Percentiles rank a stretch among this genome's conserved stretches.
phyloP scores from a whole-genome alignment of 2,113 vertebrate genomes.

The Himantopus leucocephalus region DNA sequence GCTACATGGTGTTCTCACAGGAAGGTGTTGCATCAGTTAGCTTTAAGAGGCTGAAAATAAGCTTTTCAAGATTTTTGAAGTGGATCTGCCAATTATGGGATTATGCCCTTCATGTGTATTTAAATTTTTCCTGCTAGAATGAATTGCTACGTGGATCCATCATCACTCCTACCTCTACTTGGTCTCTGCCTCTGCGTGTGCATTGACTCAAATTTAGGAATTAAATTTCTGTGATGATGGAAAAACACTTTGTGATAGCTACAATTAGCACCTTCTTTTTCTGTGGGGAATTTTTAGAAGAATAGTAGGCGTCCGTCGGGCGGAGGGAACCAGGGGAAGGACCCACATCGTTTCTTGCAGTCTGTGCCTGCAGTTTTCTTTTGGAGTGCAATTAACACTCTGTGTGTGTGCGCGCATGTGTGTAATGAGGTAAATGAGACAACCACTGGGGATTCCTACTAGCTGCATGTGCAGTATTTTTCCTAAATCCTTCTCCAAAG shows the following conservation, averaged over 20 bases:
- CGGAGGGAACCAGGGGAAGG: conserved; percentile 18
- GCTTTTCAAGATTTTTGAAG: not conserved
- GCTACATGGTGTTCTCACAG: not conserved
- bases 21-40: not conserved
- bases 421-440: conserved; percentile 43
- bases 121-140: not conserved
- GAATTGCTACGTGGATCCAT: not conserved
- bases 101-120: not conserved
- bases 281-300: conserved; percentile 40
- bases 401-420: not conserved
- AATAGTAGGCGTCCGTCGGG: not conserved
- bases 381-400: conserved; percentile 46
- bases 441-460: conserved; percentile 25
- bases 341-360: conserved; percentile 11
- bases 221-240: not conserved
- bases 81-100: not conserved
- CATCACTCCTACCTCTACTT: conserved; percentile 25
- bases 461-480: conserved; percentile 31
- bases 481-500: conserved; percentile 23
- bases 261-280: conserved; percentile 41
- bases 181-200: not conserved
- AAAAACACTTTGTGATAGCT: conserved; percentile 43
- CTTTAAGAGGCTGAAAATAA: conserved; percentile 22
- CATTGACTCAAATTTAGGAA: conserved; percentile 25
- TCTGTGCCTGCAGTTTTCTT: conserved; percentile 47